Conservation (phyloP, 2,797 vertebrate genomes). For the Xiphophorus birchmanni region DNA sequence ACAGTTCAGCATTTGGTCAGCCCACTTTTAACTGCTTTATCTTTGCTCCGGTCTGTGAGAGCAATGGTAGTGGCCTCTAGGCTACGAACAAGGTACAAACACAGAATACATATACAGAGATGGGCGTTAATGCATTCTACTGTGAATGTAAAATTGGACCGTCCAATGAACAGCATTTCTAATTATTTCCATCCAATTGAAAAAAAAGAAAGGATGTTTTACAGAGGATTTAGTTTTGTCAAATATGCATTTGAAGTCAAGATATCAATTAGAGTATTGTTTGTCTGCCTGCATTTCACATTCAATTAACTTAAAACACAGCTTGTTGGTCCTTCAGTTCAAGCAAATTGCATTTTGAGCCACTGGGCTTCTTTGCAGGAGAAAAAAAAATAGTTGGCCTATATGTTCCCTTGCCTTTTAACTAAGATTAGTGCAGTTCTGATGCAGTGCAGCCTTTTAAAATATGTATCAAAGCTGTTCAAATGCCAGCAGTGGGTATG, state of each 20-base stretch:
- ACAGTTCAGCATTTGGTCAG: slow-evolving; percentile 75
- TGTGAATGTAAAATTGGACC: not conserved
- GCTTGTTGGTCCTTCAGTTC: slow-evolving; percentile 64
- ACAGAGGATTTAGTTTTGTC: not conserved
- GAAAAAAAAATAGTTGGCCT: slow-evolving; percentile 53
- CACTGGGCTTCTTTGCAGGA: slow-evolving; percentile 51
- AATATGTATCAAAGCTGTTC: slow-evolving; percentile 83
- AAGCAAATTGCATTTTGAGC: slow-evolving; percentile 62
- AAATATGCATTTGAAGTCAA: not conserved
- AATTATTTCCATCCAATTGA: not conserved
- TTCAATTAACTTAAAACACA: slow-evolving; percentile 55
- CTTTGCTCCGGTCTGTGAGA: slow-evolving; percentile 57
- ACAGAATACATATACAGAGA: slow-evolving; percentile 3
- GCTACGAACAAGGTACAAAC: slow-evolving; percentile 25
- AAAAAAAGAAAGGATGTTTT: not conserved
- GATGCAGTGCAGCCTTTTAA: slow-evolving; percentile 78
- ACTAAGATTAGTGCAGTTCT: slow-evolving; percentile 80
- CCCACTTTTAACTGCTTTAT: slow-evolving; percentile 67
- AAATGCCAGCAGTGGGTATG: slow-evolving; percentile 82
- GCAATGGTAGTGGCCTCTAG: slow-evolving; percentile 53
- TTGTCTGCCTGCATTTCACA: not conserved
- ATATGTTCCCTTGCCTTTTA: slow-evolving; percentile 77
- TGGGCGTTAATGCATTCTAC: not conserved
- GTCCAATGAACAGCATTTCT: not conserved
- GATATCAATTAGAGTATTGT: not conserved